phyloP scores from a whole-genome alignment of 2,797 vertebrate genomes.

The Notolabrus celidotus region DNA sequence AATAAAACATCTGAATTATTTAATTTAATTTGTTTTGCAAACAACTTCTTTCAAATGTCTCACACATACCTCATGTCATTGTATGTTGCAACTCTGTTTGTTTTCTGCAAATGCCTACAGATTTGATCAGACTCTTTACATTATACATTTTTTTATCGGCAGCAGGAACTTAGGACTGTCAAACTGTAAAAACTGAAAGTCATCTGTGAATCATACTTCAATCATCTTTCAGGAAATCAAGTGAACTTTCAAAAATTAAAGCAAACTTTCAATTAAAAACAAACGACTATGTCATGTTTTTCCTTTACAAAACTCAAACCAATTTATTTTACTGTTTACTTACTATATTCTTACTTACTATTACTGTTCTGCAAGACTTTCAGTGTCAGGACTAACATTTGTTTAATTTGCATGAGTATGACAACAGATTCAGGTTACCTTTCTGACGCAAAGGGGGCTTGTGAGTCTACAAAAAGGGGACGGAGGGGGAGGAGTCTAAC shows the following conservation, averaged over 20 bases:
- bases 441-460: too few species aligned
- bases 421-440: not conserved
- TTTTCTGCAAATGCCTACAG: not conserved
- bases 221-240: not conserved
- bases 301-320: too few species aligned
- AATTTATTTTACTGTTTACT: too few species aligned
- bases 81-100: not conserved
- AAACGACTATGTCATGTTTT: not conserved
- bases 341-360: too few species aligned
- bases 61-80: not conserved
- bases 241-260: not conserved
- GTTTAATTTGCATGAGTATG: not conserved
- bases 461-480: too few species aligned
- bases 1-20: constrained; percentile 15
- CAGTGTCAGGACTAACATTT: not conserved
- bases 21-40: not conserved
- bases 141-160: not conserved
- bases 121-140: not conserved
- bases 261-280: not conserved
- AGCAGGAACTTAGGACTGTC: not conserved
- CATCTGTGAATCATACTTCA: not conserved
- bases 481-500: too few species aligned
- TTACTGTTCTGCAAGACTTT: not conserved
- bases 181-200: not conserved
- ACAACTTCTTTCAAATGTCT: not conserved